Percentiles rank a stretch among this genome's conserved stretches.
These are phyloP conservation scores for Pelvicachromis taeniatus DNA, from an alignment of 2,113 vertebrate species.

Conservation along the genomic window DNA sequence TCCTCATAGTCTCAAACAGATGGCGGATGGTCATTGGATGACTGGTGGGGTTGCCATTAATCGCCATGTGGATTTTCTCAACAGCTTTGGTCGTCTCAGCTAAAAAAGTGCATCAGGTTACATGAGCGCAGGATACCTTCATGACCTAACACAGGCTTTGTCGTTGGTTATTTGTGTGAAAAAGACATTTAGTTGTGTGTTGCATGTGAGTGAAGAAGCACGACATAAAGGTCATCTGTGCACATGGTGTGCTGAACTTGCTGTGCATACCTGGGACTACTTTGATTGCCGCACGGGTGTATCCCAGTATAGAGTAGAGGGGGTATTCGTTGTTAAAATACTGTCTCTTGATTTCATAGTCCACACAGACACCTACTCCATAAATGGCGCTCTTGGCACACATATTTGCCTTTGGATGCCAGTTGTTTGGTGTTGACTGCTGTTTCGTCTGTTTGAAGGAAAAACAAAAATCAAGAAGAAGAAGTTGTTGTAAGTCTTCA, in stretches of 20 bases:
- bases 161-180: not conserved
- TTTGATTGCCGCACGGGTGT: constrained; percentile 49
- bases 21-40: not conserved
- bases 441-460: constrained; percentile 26
- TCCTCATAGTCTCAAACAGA: constrained; percentile 41
- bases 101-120: constrained; percentile 14
- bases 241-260: not conserved
- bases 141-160: not conserved
- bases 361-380: constrained; percentile 61
- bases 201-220: not conserved
- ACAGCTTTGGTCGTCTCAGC: constrained; percentile 53
- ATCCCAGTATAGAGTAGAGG: constrained; percentile 71
- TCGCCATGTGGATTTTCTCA: constrained; percentile 71
- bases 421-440: constrained; percentile 15
- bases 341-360: constrained; percentile 52
- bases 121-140: not conserved
- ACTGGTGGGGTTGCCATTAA: constrained; percentile 9
- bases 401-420: constrained; percentile 22
- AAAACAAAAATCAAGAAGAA: not conserved
- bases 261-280: constrained; percentile 61
- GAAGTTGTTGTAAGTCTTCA: not conserved
- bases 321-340: constrained; percentile 66
- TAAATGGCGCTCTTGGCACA: constrained; percentile 58
- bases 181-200: not conserved
- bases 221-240: not conserved